These are phyloP conservation scores for Leguminivora glycinivorella DNA, from an alignment of 1,140 invertebrate species.

Conservation along the genomic window DNA sequence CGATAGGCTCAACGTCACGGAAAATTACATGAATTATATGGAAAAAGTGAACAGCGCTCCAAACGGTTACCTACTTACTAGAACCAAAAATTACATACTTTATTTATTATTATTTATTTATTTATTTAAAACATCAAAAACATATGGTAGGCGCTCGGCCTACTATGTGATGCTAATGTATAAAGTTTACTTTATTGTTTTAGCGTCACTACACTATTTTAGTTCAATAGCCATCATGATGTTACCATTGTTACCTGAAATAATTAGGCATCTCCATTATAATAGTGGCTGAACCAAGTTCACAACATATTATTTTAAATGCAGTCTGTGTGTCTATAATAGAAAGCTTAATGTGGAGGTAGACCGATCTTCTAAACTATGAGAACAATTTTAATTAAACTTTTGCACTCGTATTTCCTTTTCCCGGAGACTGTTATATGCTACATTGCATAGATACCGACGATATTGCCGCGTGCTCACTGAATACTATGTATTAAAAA, in stretches of 20 bases:
- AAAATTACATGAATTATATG: no score
- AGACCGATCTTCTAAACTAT: slow-evolving; percentile 4
- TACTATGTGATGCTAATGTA: no score
- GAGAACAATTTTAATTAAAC: slow-evolving; percentile 28
- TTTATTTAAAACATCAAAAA: no score
- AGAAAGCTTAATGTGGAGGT: neutral
- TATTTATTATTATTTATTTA: no score
- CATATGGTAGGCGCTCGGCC: no score
- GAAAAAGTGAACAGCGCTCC: no score
- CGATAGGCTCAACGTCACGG: no score
- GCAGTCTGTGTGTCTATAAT: neutral
- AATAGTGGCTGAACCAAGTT: neutral
- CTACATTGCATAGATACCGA: slow-evolving; percentile 7
- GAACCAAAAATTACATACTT: no score
- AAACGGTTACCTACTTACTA: no score
- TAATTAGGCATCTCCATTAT: neutral
- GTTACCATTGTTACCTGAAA: neutral
- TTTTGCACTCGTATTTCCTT: slow-evolving; percentile 12
- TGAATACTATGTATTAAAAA: slow-evolving; percentile 7
- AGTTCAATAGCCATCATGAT: no score
- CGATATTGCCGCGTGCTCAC: slow-evolving; percentile 4
- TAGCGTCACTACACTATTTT: neutral
- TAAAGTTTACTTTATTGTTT: neutral
- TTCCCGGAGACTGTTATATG: slow-evolving; percentile 12
- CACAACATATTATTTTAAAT: neutral